A percentile compares a stretch with the other conserved stretches of the same genome.
These are phyloP conservation scores for Sebastes minor DNA, from an alignment of 2,797 vertebrate species.

Conservation along the genomic window DNA sequence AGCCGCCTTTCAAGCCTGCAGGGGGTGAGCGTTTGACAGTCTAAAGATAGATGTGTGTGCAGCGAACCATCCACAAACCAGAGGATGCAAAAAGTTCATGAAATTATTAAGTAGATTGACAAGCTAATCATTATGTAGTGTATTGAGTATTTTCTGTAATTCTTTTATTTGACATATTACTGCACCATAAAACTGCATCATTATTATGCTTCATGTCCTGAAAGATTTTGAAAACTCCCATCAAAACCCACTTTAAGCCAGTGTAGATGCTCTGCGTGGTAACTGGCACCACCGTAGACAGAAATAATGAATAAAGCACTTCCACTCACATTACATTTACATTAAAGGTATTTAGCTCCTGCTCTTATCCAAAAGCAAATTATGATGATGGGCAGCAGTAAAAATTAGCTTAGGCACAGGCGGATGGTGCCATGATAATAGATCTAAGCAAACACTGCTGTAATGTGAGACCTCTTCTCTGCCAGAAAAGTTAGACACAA, in stretches of 20 bases:
- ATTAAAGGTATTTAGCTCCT: conserved; percentile 55
- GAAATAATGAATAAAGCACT: conserved; percentile 43
- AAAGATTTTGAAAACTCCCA: conserved; percentile 15
- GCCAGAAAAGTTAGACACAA: conserved; percentile 43
- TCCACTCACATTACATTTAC: conserved; percentile 49
- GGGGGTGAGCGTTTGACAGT: conserved; percentile 12
- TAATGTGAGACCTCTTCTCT: conserved; percentile 32
- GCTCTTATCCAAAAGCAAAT: conserved; percentile 58
- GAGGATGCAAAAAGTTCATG: conserved; percentile 22
- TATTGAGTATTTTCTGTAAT: conserved; percentile 3
- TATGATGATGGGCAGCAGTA: conserved; percentile 56
- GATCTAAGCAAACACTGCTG: conserved; percentile 34
- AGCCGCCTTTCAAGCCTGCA: conserved; percentile 27
- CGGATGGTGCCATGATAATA: conserved; percentile 41
- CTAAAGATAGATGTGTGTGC: conserved; percentile 33
- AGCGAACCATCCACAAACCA: conserved; percentile 3
- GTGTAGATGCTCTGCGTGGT: conserved; percentile 7
- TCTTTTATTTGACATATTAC: background rate
- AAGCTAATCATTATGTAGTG: background rate
- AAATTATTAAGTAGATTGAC: background rate
- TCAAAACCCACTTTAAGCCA: conserved; percentile 46
- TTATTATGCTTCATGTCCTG: background rate
- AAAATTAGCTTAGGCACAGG: conserved; percentile 40
- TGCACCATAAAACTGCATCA: conserved; percentile 10
- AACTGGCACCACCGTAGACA: conserved; percentile 26